A percentile compares a stretch with the other conserved stretches of the same genome.
Evolutionary conservation across 2,797 vertebrate genomes (phyloP).

Genomic region (Delichon dasypus): DNA sequence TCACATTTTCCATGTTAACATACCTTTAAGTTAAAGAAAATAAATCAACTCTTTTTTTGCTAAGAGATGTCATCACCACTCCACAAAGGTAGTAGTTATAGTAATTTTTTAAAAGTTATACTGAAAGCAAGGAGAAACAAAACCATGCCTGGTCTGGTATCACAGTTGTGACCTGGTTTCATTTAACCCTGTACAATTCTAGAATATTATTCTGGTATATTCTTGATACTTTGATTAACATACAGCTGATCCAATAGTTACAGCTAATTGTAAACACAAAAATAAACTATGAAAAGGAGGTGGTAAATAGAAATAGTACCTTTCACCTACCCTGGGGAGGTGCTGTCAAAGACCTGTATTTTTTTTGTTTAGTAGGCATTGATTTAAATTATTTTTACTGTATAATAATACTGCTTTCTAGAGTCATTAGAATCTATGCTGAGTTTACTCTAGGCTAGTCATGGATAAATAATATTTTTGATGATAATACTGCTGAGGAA

Average conservation of each 20-base stretch:
- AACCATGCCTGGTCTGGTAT: not conserved
- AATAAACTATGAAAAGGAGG: not conserved
- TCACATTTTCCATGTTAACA: not conserved
- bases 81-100: accelerated
- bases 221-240: not conserved
- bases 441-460: not conserved
- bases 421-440: not conserved
- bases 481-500: not conserved
- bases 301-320: not conserved
- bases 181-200: not conserved
- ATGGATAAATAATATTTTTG: not conserved
- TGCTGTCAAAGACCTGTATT: not conserved
- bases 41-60: not conserved
- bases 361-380: not conserved
- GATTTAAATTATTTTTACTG: not conserved
- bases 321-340: not conserved
- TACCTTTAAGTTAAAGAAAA: not conserved
- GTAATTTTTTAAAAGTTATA: not conserved
- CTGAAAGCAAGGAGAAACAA: not conserved
- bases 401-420: not conserved
- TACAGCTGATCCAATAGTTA: not conserved
- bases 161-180: not conserved
- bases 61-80: not conserved
- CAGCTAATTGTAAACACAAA: not conserved
- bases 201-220: not conserved